Evolutionary conservation across 2,797 vertebrate genomes (phyloP).

Genomic region (Huso huso): DNA sequence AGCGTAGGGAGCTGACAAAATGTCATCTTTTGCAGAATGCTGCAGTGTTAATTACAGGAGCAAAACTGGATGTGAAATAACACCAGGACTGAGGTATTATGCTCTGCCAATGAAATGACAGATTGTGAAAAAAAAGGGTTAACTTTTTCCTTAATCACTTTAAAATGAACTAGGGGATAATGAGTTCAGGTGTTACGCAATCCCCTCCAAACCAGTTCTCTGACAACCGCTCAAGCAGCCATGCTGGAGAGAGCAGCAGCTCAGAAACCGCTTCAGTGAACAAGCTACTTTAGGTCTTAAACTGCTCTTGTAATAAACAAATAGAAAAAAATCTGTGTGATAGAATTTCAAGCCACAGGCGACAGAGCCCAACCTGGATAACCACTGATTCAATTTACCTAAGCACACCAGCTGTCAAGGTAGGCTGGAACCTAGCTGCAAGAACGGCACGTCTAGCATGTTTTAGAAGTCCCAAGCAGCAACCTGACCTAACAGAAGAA

Average conservation of each 20-base stretch:
- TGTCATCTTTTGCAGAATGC: too few species aligned
- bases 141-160: constrained; percentile 35
- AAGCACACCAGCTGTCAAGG: constrained; percentile 25
- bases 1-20: too few species aligned
- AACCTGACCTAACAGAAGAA: constrained; percentile 2
- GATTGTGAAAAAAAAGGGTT: constrained; percentile 44
- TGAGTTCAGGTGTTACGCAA: constrained; percentile 27
- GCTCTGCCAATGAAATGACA: constrained; percentile 28
- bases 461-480: constrained; percentile 25
- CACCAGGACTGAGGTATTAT: not conserved
- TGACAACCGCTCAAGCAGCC: constrained; percentile 4
- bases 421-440: constrained; percentile 2
- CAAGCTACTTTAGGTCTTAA: constrained; percentile 3
- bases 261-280: not conserved
- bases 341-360: constrained; percentile 32
- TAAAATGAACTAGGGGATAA: constrained; percentile 35
- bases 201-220: not conserved
- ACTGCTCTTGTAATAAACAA: constrained; percentile 27
- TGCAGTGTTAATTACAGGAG: constrained; percentile 17
- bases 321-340: constrained; percentile 34
- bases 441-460: constrained; percentile 37
- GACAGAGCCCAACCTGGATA: constrained; percentile 21
- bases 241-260: too few species aligned
- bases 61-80: constrained; percentile 13
- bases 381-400: constrained; percentile 41